A percentile compares a stretch with the other conserved stretches of the same genome.
Evolutionary conservation across 2,888 invertebrate genomes (phyloP).

Genomic region (Mythimna impura): DNA sequence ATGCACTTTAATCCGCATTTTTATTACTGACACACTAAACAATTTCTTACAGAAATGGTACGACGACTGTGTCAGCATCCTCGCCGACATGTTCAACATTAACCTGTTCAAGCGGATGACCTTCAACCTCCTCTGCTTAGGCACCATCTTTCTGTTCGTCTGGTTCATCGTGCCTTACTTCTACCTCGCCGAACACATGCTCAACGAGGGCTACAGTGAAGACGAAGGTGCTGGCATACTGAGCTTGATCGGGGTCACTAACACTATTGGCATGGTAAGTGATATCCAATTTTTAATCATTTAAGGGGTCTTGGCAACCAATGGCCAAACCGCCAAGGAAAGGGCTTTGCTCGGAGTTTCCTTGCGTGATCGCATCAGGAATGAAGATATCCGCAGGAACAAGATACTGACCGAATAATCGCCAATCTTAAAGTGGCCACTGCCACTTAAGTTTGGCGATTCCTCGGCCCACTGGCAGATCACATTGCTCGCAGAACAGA

Average conservation of each 20-base stretch:
- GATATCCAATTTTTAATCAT: not conserved
- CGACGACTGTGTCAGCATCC: slow-evolving; percentile 80
- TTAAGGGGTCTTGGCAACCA: no score
- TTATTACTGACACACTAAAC: not conserved
- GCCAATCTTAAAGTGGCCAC: no score
- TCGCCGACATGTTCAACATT: slow-evolving; percentile 92
- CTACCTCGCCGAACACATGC: slow-evolving; percentile 96
- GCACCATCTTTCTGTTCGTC: slow-evolving; percentile 96
- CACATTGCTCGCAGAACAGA: no score
- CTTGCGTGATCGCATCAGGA: no score
- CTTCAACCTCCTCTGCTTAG: slow-evolving; percentile 95
- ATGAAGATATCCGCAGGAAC: no score
- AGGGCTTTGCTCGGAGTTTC: no score
- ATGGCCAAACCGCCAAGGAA: no score
- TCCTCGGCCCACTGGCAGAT: no score
- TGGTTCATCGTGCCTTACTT: slow-evolving; percentile 99
- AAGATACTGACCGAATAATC: no score
- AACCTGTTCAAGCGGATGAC: slow-evolving; percentile 94
- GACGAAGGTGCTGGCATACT: slow-evolving; percentile 94
- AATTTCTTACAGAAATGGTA: slow-evolving; percentile 82
- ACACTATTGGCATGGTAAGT: slow-evolving; percentile 96
- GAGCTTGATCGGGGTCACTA: slow-evolving; percentile 96
- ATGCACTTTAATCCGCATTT: not conserved
- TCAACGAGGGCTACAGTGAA: slow-evolving; percentile 92
- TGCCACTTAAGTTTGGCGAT: no score